Percentiles rank a stretch among this genome's conserved stretches.
These are phyloP conservation scores for Cephalopachus bancanus DNA, from an alignment of 2,797 vertebrate genomes.

Conservation along the genomic window DNA sequence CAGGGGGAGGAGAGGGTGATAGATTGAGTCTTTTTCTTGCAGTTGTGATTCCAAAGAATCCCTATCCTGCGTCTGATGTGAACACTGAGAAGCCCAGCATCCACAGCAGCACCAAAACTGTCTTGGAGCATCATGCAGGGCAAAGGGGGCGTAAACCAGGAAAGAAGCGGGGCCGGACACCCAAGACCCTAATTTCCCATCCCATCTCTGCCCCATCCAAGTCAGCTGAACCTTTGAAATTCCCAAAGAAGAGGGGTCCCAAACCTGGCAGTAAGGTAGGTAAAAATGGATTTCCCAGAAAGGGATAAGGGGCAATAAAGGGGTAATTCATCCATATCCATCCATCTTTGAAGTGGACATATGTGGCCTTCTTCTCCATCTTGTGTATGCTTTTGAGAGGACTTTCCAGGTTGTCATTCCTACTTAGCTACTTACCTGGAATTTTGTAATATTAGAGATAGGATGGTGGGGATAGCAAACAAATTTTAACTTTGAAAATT, in stretches of 20 bases:
- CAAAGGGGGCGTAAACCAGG: slow-evolving; percentile 96
- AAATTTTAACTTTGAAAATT: slow-evolving; percentile 68
- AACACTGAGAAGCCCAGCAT: slow-evolving; percentile 93
- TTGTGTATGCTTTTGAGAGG: slow-evolving; percentile 31
- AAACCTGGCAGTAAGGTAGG: slow-evolving; percentile 99
- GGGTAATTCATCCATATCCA: slow-evolving; percentile 5
- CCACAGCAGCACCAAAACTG: slow-evolving; percentile 91
- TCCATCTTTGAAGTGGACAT: slow-evolving; percentile 38
- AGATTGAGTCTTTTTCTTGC: slow-evolving; percentile 86
- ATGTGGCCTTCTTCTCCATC: slow-evolving; percentile 28
- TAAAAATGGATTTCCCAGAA: slow-evolving; percentile 73
- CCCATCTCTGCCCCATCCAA: slow-evolving; percentile 91
- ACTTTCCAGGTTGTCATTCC: not conserved
- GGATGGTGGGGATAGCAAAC: slow-evolving; percentile 31
- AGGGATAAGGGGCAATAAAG: slow-evolving; percentile 7
- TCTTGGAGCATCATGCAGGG: slow-evolving; percentile 92
- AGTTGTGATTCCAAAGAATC: slow-evolving; percentile 96
- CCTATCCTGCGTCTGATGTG: slow-evolving; percentile 92
- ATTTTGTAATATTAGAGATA: slow-evolving; percentile 49
- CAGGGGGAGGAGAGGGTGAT: slow-evolving; percentile 59
- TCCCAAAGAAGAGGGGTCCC: slow-evolving; percentile 99
- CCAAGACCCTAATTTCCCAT: slow-evolving; percentile 93
- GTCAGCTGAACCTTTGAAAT: slow-evolving; percentile 94
- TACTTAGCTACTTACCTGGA: slow-evolving; percentile 1
- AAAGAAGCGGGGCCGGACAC: slow-evolving; percentile 94